Evolutionary conservation across 92 coral and sea anemone species (phyloP), one percentile per base, ranked within the genome.

Genomic region (Porites evermanni): DNA sequence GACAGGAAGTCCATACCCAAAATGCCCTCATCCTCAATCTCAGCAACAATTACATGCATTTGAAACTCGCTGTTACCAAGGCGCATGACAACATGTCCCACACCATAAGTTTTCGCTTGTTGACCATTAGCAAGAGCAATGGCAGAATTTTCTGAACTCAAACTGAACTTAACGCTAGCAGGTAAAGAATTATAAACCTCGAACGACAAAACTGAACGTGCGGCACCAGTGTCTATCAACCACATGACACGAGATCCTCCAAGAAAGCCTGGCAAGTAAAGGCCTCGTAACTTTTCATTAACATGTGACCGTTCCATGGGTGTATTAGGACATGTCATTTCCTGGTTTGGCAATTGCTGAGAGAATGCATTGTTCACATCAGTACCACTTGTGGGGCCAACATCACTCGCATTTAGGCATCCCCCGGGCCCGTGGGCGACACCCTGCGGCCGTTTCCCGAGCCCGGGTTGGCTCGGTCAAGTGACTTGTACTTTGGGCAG

Each of bases 161-260:
- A 74, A 53, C 78, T 73, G 19, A 79, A 79, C 69, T 77, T 75
- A 8, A 7, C 80, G 44, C 79, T 70, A 13, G 72, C 61, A 50
- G 81, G 82, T 58, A 88, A 60, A 52, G 52, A 67, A 77, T 64
- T 72, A 60, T 88, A 88, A 63, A 78, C 16, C 74, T 81, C 82
- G 6, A 61, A 50, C 26, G 92, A 84, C 70, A 89, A 80, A 60
- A 89, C 53, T 26, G 88, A 82, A 63, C 91, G 84, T 66, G 70
- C 91, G 53, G 83, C 91, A 29, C 88, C 84, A 54, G 89, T 84
- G 64, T 89, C 89, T 47, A 84, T 79, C 65, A 89, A 67, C 88
- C 88, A 84, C 78, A 74, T 51, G 32, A 58, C 85, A 50, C 80
- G 80, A 75, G 67, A 44, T 54, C 84, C 70, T 8, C 85, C 89